phyloP scores from a whole-genome alignment of 2,113 vertebrate species.

The Columba livia region DNA sequence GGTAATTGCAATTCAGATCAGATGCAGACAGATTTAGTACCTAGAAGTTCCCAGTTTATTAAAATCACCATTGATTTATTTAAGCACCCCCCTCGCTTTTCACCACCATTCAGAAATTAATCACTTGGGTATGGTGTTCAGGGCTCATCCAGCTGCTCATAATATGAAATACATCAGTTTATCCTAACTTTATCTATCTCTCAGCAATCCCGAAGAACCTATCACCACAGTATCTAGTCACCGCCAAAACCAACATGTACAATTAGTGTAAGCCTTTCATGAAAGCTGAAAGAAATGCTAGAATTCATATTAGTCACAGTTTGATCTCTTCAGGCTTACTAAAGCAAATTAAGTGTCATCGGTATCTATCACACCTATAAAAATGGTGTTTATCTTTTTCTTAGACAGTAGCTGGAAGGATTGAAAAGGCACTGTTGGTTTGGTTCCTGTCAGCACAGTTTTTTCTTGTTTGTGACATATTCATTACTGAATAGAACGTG shows the following conservation, averaged over 20 bases:
- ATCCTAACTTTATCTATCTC: conserved; percentile 16
- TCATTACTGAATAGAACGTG: not conserved
- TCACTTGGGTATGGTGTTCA: conserved; percentile 68
- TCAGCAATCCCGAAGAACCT: conserved; percentile 28
- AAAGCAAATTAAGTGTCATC: not conserved
- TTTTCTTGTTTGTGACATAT: not conserved
- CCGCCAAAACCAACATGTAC: not conserved
- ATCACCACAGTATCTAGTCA: not conserved
- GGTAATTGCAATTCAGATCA: conserved; percentile 84
- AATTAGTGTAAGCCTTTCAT: not conserved
- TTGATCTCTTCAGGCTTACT: not conserved
- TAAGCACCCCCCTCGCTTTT: conserved; percentile 65
- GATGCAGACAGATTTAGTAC: conserved; percentile 79
- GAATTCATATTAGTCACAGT: not conserved
- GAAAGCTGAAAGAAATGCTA: not conserved
- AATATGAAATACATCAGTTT: conserved; percentile 49
- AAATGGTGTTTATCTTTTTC: not conserved
- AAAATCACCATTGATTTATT: conserved; percentile 81
- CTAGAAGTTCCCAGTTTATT: conserved; percentile 77
- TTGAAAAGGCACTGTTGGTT: not conserved
- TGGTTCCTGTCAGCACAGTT: not conserved
- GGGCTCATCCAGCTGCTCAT: conserved; percentile 63
- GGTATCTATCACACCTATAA: not conserved
- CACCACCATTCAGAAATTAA: conserved; percentile 71
- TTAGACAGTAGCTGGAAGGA: not conserved